These are phyloP conservation scores for Bothrops jararaca DNA, from an alignment of 2,113 vertebrate species.

Conservation along the genomic window DNA sequence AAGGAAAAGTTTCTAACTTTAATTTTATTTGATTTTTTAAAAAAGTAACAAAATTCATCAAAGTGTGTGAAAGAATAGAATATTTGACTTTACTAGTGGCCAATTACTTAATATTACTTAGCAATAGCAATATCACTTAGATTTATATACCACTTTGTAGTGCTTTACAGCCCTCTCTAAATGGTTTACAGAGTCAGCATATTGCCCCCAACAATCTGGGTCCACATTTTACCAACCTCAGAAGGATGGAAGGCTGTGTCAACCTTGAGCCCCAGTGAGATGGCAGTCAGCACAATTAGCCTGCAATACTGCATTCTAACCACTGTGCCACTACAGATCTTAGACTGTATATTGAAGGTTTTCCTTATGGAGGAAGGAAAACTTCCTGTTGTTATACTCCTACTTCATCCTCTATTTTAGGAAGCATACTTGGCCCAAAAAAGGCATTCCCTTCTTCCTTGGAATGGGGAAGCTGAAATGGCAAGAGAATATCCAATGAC, in stretches of 20 bases:
- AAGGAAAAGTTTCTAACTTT: not conserved
- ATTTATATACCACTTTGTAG: too few relatives aligned
- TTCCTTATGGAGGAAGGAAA: not conserved
- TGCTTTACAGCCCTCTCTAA: too few relatives aligned
- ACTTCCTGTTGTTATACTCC: not conserved
- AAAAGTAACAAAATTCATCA: not conserved
- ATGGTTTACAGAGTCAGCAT: not conserved
- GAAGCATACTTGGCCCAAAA: not conserved
- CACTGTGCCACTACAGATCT: not conserved
- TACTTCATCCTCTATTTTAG: not conserved
- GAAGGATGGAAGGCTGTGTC: not conserved
- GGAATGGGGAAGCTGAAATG: not conserved
- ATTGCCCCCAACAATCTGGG: not conserved
- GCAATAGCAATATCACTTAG: too few relatives aligned
- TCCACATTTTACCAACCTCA: not conserved
- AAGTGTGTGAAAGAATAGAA: not conserved
- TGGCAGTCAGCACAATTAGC: too few relatives aligned
- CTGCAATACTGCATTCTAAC: not conserved
- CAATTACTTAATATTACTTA: not conserved
- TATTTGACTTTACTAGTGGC: not conserved
- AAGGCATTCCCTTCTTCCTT: not conserved
- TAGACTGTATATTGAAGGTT: not conserved
- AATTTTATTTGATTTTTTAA: not conserved
- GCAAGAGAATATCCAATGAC: not conserved
- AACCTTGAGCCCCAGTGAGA: not conserved